A percentile compares a stretch with the other conserved stretches of the same genome.
These are phyloP conservation scores for Polyodon spathula DNA, from an alignment of 2,113 vertebrate species.

Conservation along the genomic window DNA sequence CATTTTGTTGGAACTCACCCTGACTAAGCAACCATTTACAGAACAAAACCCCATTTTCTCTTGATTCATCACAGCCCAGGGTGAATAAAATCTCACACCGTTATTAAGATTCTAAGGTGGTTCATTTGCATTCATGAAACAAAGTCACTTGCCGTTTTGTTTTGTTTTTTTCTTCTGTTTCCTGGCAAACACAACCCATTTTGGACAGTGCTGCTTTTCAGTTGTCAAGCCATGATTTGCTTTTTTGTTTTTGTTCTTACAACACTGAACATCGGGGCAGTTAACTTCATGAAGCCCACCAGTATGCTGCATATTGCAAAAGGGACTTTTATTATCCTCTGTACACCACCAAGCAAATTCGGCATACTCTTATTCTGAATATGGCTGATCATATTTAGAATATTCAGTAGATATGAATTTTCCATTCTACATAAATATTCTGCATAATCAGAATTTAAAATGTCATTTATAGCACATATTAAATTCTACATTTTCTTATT, in stretches of 20 bases:
- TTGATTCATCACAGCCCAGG: conserved; percentile 25
- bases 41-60: conserved; percentile 35
- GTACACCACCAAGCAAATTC: no score
- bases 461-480: no score
- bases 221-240: conserved; percentile 38
- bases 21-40: conserved; percentile 36
- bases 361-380: no score
- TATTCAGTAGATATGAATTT: no score
- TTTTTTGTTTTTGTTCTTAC: conserved; percentile 14
- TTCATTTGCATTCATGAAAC: conserved; percentile 52
- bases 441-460: no score
- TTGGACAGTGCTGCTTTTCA: conserved; percentile 28
- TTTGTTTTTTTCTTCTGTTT: conserved; percentile 1
- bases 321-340: no score
- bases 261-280: no score
- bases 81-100: conserved; percentile 34
- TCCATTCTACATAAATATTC: no score
- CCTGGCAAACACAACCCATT: conserved; percentile 31
- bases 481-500: no score
- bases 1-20: conserved; percentile 41
- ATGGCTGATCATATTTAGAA: no score
- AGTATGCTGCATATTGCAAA: no score
- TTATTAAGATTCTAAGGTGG: conserved; percentile 39
- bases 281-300: no score
- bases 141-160: conserved; percentile 23